Evolutionary conservation across 2,113 vertebrate genomes (phyloP), one percentile per base, ranked within the genome.

Genomic region (Chunga burmeisteri): DNA sequence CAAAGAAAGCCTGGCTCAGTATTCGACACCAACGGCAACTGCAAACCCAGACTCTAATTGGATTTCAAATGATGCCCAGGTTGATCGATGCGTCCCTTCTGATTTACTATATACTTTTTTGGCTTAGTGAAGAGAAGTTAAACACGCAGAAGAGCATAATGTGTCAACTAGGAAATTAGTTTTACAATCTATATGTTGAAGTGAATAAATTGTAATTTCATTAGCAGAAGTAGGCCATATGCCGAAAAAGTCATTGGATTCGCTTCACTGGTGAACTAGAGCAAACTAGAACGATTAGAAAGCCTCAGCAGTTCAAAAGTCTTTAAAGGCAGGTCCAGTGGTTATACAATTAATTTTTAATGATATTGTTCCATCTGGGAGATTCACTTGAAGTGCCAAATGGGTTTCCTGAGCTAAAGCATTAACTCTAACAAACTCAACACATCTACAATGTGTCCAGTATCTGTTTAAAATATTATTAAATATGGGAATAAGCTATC

Each of bases 341-440:
- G 93, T 94, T 97, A 94, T 66, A 97, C 96, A 98, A 98, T 98
- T 98, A 98, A 98, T 97, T 98, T 98, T 98, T 98, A 98, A 98
- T 97, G 93, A 98, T 95, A 97, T 91, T 88, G 81, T 79, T 42
- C 93, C 96, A 98, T 97, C 94, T 98, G 96, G 96, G 96, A 97
- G 91, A 97, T 77, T 96, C 93, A 96, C 83, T 90, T 96, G 80
- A 97, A 95, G 87, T 55, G 83, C 53, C 94, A 97, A 97, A 97
- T 94, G 94, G 95, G 46, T 32, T 94, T 66, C 93, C 63, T n/a
- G 85, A 96, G 96, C 81, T 93, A 30, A 94, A 90, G 66, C 67
- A 93, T 86, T 96, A 94, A 61, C 90, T 96, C 97, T 95, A 94
- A 87, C 78, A 95, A 98, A 97, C 93, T 90, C 13, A 12, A 72